Base-by-base conservation (phyloP, 2,113 vertebrate species). In the Trochalopteron elliotii region DNA sequence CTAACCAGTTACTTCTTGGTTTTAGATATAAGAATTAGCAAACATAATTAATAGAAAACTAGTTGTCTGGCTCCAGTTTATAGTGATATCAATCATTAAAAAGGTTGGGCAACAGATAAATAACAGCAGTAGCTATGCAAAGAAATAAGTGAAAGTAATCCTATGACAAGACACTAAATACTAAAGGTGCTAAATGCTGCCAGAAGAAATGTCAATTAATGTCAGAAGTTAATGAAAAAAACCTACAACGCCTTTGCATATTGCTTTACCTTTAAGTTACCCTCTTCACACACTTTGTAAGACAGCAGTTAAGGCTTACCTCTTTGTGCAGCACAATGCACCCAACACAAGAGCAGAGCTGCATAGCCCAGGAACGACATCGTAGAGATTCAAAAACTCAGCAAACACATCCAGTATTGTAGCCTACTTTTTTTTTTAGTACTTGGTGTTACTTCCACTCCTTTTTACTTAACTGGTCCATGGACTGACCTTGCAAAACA, bases 281-380 rank as follows among this genome's bases (percentile, higher is more conserved):
- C 14, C 40, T 8, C 27, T 81, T 56, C 27, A 53, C 11, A 20
- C 2, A 21, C 4, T 11, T 13, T 55, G 63, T 49, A 33, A 55
- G 39, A 67, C 7, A 50, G 25, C 5, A 19, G 28, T 59, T 45
- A 39, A 60, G 71, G 15, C 95, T 97, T 96, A 97, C 97, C 97
- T 78, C 89, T 91, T 52, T 95, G 49, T 64, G 97, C 95, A 77
- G 92, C 33, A 60, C 93, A 96, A 19, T 23, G 83, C 10, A 89
- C 50, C 93, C 97, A 96, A 39, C 87, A 90, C 16, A 97, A 24
- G 12, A 97, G 52, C 82, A 97, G 61, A 88, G 44, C n/a, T 52
- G 35, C 25, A 2, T 71, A 97, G 37, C 94, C 76, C 88, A 96
- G 55, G 69, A 97, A 40, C 1, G 3, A 77, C 97, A 97, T 97